Conservation (phyloP, 1,140 invertebrate genomes). For the Diorhabda sublineata region DNA sequence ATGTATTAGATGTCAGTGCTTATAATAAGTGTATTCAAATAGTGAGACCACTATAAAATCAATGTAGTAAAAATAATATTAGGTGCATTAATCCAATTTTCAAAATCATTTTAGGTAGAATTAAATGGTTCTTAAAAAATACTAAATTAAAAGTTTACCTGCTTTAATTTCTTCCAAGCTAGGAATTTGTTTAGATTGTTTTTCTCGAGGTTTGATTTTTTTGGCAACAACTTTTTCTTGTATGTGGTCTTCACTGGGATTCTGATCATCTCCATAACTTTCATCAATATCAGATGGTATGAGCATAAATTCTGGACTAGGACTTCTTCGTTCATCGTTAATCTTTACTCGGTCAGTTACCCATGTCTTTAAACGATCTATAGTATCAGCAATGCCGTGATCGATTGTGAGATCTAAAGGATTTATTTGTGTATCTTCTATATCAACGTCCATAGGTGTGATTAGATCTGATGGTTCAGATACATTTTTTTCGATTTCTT, state of each 20-base stretch:
- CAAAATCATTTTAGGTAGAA: no score
- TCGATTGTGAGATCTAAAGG: constrained; percentile 23
- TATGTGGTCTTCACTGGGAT: background rate
- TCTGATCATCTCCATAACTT: background rate
- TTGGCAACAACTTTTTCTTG: background rate
- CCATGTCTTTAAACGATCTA: constrained; percentile 28
- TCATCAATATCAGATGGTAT: background rate
- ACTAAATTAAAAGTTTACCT: constrained; percentile 11
- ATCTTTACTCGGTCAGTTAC: constrained; percentile 26
- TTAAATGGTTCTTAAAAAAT: no score
- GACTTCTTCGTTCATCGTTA: constrained; percentile 23
- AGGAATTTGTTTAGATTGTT: background rate
- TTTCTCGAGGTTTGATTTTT: background rate
- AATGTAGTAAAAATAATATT: no score
- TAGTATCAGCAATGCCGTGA: constrained; percentile 13
- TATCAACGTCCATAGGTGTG: constrained; percentile 11
- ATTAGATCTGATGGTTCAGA: background rate
- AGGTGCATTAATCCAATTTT: no score
- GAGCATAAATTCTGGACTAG: constrained; percentile 29
- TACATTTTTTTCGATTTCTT: constrained; percentile 8
- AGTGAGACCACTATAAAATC: no score
- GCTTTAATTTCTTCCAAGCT: constrained; percentile 30
- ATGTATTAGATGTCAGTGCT: no score
- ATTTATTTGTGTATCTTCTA: constrained; percentile 7
- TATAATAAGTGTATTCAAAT: no score